These are phyloP conservation scores for Lasius fuliginosus DNA, from an alignment of 2,888 invertebrate genomes.

Conservation along the genomic window DNA sequence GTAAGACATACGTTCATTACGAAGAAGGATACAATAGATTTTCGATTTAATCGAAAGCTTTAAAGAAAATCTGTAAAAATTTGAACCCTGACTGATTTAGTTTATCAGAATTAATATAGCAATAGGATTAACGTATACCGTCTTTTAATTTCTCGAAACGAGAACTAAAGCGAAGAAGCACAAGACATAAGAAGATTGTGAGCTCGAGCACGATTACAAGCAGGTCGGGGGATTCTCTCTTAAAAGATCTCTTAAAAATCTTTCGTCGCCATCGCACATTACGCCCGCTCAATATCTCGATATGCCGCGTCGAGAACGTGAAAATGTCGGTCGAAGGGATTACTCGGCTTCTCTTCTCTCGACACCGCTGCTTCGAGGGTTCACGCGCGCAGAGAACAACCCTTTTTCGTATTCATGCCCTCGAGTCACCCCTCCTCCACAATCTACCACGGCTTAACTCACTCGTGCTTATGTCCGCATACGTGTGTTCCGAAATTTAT, in stretches of 20 bases:
- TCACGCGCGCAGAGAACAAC: conserved; percentile 49
- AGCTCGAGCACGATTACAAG: conserved; percentile 36
- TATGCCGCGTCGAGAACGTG: conserved; percentile 51
- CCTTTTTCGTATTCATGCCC: conserved; percentile 69
- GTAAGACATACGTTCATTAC: neutral
- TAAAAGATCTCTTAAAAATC: conserved; percentile 56
- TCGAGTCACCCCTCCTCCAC: conserved; percentile 39
- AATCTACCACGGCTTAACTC: conserved; percentile 29
- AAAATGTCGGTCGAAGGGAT: conserved; percentile 70
- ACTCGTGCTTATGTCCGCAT: conserved; percentile 26
- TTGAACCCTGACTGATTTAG: conserved; percentile 3
- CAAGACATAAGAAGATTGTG: neutral
- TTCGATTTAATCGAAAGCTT: neutral
- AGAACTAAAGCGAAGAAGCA: neutral
- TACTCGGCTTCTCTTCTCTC: conserved; percentile 46
- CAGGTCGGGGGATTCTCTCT: conserved; percentile 26
- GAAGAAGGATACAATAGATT: neutral
- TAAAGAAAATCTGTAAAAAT: neutral
- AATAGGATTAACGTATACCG: conserved; percentile 4
- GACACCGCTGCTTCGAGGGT: neutral
- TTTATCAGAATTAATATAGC: conserved; percentile 14
- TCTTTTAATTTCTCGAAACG: neutral
- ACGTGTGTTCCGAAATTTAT: conserved; percentile 57
- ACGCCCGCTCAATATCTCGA: conserved; percentile 38
- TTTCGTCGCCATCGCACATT: conserved; percentile 26